Base-by-base conservation (phyloP, 2,888 invertebrate genomes). In the Pristionchus arcanus region DNA sequence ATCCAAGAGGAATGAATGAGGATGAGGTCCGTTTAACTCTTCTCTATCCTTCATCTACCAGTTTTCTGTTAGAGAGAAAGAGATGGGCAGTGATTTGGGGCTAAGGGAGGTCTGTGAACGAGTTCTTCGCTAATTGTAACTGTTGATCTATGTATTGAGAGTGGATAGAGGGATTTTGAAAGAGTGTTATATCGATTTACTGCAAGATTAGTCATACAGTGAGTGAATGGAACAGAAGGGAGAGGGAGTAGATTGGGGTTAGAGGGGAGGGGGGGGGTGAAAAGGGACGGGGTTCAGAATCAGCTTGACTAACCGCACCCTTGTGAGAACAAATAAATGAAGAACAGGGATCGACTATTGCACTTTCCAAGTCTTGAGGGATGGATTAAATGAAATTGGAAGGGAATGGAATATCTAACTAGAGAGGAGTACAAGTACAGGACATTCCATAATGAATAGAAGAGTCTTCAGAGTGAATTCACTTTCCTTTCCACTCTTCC, bases 401-500 rank as follows among this genome's bases (percentile, higher is more conserved):
- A 31, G 16, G 53, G 55, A 28, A 31, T 83, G 53, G 42, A 77
- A 77, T 77, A 42, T 25, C 42, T 37, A 42, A 77, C 21, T 42
- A 77, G 37, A 42, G 42, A 25, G 28, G 42, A 77, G 77, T 37
- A 42, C 77, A 19, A 77, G 42, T 77, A 77, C 77, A 77, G 77
- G 77, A 77, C 77, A 77, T 77, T 77, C 42, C 42, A 77, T 77
- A 77, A 77, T 77, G 77, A 77, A 77, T 77, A 42, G 77, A 25
- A 42, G 77, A 42, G n/a, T 42, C 77, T 77, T 34, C 4, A 71
- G 71, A 31, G 71, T 71, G 31, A 71, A 71, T 71, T 42, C 42
- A 28, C 68, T 34, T 71, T 71, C 42, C 77, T 31, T 77, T 25
- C 77, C 77, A 77, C 42, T 77, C 37, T 71, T 71, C 68, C 13